Percentiles rank a stretch among this genome's conserved stretches.
These are phyloP conservation scores for Goniozus legneri DNA, from an alignment of 1,140 invertebrate species.

Conservation along the genomic window DNA sequence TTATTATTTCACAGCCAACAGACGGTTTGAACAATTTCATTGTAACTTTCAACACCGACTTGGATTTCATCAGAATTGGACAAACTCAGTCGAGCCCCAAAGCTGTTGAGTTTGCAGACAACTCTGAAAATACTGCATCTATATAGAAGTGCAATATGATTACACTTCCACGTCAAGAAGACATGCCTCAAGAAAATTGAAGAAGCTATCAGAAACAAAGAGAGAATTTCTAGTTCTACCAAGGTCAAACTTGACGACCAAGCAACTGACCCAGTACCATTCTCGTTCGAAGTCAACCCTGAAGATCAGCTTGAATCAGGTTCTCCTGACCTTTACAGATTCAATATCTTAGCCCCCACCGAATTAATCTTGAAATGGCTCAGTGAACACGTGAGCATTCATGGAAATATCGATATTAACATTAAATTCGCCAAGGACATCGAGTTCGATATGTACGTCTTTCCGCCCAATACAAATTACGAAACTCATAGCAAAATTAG, in stretches of 20 bases:
- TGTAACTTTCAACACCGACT: too few relatives aligned
- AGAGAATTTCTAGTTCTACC: neutral
- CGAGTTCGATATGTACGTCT: neutral
- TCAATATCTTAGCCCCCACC: neutral
- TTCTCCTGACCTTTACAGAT: neutral
- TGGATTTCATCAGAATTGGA: too few relatives aligned
- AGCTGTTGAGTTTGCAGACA: too few relatives aligned
- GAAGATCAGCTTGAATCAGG: neutral
- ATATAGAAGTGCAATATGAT: too few relatives aligned
- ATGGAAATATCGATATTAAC: neutral
- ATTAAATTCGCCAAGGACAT: too few relatives aligned
- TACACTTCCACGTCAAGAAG: neutral
- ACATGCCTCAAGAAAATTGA: neutral
- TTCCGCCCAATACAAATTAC: neutral
- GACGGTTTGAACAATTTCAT: too few relatives aligned
- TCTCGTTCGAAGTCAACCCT: slow-evolving; percentile 4
- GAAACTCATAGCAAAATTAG: neutral
- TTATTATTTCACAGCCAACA: too few relatives aligned
- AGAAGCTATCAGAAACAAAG: neutral
- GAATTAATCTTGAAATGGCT: neutral
- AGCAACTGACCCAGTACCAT: neutral
- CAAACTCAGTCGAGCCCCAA: too few relatives aligned
- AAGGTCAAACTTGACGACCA: neutral
- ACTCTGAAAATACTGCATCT: too few relatives aligned
- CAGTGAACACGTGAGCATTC: neutral